A percentile compares a stretch with the other conserved stretches of the same genome.
phyloP scores from a whole-genome alignment of 2,797 vertebrate genomes.

The Molossus alvarezi region DNA sequence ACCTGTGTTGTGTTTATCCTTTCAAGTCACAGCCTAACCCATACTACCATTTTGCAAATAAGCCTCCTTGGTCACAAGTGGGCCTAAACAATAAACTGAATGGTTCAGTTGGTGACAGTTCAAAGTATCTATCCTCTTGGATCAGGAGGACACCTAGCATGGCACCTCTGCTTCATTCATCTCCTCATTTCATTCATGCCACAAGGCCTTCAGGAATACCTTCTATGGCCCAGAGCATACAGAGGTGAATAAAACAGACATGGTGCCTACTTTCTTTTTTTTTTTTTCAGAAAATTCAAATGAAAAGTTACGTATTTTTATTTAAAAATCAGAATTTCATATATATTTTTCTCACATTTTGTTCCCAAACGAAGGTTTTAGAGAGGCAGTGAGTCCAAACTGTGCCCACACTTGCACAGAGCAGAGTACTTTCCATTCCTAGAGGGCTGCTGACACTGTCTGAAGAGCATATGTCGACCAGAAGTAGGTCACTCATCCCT shows the following conservation, averaged over 20 bases:
- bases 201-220: not conserved
- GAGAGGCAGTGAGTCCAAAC: not conserved
- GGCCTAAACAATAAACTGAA: not conserved
- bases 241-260: not conserved
- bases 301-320: not conserved
- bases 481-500: not conserved
- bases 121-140: not conserved
- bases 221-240: not conserved
- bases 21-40: not conserved
- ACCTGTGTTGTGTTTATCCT: not conserved
- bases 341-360: not conserved
- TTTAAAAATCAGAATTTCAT: constrained; percentile 33
- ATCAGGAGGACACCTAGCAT: not conserved
- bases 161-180: not conserved
- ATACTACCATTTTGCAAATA: constrained; percentile 12
- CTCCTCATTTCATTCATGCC: not conserved
- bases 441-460: not conserved
- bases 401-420: not conserved
- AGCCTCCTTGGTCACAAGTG: not conserved
- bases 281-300: not conserved
- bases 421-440: not conserved
- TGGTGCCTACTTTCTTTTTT: not conserved
- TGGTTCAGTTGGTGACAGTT: not conserved
- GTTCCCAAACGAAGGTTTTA: not conserved
- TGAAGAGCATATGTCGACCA: not conserved